Evolutionary conservation across 2,113 vertebrate species (phyloP).

Genomic region (Paracanthobrama guichenoti): DNA sequence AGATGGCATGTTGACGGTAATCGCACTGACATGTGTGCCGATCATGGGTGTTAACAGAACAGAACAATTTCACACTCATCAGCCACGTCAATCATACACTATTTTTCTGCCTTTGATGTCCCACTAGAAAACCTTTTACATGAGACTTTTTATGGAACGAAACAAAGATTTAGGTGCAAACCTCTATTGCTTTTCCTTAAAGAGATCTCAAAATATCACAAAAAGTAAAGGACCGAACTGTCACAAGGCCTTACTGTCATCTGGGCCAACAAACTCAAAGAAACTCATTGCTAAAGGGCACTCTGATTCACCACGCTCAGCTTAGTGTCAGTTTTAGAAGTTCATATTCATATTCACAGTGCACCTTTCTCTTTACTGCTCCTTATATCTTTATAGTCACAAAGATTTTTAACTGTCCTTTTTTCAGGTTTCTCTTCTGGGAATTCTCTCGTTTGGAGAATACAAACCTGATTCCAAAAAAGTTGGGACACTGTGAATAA

Average conservation of each 20-base stretch:
- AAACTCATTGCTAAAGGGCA: neutral
- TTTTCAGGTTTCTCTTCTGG: neutral
- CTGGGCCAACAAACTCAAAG: neutral
- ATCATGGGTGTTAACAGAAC: constrained; percentile 37
- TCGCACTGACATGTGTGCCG: constrained; percentile 43
- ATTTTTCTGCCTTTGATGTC: constrained; percentile 38
- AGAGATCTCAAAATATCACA: constrained; percentile 5
- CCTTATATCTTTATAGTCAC: neutral
- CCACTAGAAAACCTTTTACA: constrained; percentile 28
- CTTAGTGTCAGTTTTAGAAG: neutral
- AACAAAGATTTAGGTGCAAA: neutral
- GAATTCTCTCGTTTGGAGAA: neutral
- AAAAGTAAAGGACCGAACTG: neutral
- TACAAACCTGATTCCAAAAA: too few species aligned
- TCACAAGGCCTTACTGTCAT: constrained; percentile 1
- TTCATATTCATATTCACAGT: constrained; percentile 4
- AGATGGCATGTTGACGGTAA: constrained; percentile 49
- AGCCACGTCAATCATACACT: constrained; percentile 43
- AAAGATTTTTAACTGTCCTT: neutral
- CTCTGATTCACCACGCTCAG: neutral
- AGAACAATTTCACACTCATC: constrained; percentile 56
- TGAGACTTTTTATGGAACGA: constrained; percentile 10
- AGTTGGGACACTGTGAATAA: too few species aligned
- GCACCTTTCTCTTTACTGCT: neutral
- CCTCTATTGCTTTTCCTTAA: neutral